Percentiles rank a stretch among this genome's conserved stretches.
Evolutionary conservation across 2,888 invertebrate genomes (phyloP).

Genomic region (Eristalis pertinax): DNA sequence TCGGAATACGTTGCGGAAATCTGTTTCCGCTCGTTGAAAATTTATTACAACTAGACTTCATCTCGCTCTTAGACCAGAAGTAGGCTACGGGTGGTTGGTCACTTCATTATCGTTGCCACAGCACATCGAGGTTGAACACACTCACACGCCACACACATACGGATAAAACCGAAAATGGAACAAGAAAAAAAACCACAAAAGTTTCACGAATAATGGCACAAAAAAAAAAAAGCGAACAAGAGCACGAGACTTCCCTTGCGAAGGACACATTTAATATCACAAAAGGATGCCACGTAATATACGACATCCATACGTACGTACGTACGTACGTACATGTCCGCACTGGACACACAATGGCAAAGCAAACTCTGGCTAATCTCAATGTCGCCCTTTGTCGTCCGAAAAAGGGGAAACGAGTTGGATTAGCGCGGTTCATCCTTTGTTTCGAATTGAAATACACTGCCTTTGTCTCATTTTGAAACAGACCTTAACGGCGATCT

Average conservation of each 20-base stretch:
- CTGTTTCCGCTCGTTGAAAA: constrained; percentile 71
- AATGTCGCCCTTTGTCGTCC: constrained; percentile 55
- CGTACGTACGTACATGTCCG: constrained; percentile 2
- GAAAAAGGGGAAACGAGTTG: constrained; percentile 21
- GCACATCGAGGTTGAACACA: constrained; percentile 63
- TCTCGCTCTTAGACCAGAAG: constrained; percentile 36
- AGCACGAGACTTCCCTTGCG: constrained; percentile 53
- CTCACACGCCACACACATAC: constrained; percentile 30
- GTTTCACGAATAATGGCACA: constrained; percentile 47
- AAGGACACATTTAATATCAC: constrained; percentile 63
- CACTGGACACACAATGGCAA: constrained; percentile 36
- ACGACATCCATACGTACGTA: not conserved
- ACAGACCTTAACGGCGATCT: constrained; percentile 26
- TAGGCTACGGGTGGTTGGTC: constrained; percentile 67
- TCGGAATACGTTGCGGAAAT: constrained; percentile 72
- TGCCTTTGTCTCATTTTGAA: constrained; percentile 49
- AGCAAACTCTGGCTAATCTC: constrained; percentile 69
- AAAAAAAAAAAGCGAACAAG: constrained; percentile 13
- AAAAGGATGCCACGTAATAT: constrained; percentile 40
- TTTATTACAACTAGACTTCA: constrained; percentile 62
- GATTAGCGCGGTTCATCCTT: constrained; percentile 60
- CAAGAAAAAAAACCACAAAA: constrained; percentile 11
- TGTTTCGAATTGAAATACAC: constrained; percentile 64
- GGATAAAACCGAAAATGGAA: constrained; percentile 25
- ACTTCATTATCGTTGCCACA: constrained; percentile 72